Conservation (phyloP, 1,140 invertebrate genomes). For the Parapsyche elsis region DNA sequence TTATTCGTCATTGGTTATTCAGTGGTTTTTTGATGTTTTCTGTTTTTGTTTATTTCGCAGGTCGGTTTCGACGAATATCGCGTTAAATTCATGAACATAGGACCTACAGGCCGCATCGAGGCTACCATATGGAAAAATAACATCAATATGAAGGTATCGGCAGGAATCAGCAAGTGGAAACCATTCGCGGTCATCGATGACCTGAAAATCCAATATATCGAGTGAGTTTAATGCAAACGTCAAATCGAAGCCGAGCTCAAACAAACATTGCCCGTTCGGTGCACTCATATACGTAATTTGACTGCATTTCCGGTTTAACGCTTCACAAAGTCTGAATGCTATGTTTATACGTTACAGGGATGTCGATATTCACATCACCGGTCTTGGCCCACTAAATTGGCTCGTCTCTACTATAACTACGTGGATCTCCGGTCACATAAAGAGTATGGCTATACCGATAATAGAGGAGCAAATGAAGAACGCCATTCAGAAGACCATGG, state of each 20-base stretch:
- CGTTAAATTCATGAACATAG: slow-evolving; percentile 56
- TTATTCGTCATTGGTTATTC: neutral
- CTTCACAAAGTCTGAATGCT: too few relatives aligned
- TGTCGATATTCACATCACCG: slow-evolving; percentile 56
- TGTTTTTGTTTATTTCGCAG: slow-evolving; percentile 32
- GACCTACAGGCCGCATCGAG: slow-evolving; percentile 53
- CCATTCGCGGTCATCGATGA: slow-evolving; percentile 52
- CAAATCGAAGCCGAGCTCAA: too few relatives aligned
- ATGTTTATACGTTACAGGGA: too few relatives aligned
- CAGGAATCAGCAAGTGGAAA: slow-evolving; percentile 53
- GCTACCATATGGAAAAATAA: slow-evolving; percentile 55
- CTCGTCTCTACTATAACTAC: slow-evolving; percentile 56
- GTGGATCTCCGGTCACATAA: slow-evolving; percentile 54
- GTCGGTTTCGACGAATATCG: slow-evolving; percentile 56
- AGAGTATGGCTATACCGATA: slow-evolving; percentile 53
- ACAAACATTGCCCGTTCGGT: too few relatives aligned
- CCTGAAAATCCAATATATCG: slow-evolving; percentile 55
- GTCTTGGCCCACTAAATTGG: slow-evolving; percentile 56
- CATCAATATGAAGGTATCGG: slow-evolving; percentile 54
- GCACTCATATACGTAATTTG: too few relatives aligned
- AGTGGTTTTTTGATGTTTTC: neutral
- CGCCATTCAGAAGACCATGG: slow-evolving; percentile 53
- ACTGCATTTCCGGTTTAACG: too few relatives aligned
- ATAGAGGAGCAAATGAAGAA: slow-evolving; percentile 55
- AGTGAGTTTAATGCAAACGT: slow-evolving; percentile 39